Percentiles rank a stretch among this genome's conserved stretches.
Evolutionary conservation across 1,140 invertebrate genomes (phyloP).

Genomic region (Penaeus indicus): DNA sequence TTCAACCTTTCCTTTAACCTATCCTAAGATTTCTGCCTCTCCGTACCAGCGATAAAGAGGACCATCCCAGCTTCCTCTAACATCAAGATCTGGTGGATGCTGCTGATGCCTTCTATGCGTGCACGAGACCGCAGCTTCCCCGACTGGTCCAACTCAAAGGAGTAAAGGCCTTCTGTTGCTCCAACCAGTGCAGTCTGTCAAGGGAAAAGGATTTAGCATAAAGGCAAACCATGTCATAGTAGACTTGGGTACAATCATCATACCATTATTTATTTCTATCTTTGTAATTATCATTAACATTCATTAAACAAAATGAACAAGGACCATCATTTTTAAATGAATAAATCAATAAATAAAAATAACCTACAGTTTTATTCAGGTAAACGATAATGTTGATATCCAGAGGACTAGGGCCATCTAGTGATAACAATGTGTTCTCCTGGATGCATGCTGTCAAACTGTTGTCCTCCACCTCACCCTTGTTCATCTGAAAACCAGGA

Average conservation of each 20-base stretch:
- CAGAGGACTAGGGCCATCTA: slow-evolving; percentile 24
- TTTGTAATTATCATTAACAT: no score
- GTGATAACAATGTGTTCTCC: slow-evolving; percentile 23
- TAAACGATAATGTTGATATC: slow-evolving; percentile 51
- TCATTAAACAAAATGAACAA: neutral
- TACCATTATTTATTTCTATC: neutral
- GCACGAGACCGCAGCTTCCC: slow-evolving; percentile 69
- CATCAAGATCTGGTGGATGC: slow-evolving; percentile 77
- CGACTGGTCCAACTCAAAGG: slow-evolving; percentile 68
- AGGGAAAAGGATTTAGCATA: neutral
- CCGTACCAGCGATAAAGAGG: slow-evolving; percentile 77
- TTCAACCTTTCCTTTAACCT: no score
- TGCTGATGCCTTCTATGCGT: slow-evolving; percentile 77
- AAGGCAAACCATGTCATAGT: neutral
- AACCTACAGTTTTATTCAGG: slow-evolving; percentile 35
- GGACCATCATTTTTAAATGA: neutral
- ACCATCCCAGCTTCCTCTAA: slow-evolving; percentile 75
- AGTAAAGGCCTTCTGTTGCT: slow-evolving; percentile 74
- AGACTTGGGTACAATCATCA: neutral
- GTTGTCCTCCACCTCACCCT: slow-evolving; percentile 24
- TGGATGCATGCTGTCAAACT: slow-evolving; percentile 35
- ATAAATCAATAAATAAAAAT: neutral
- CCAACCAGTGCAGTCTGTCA: slow-evolving; percentile 73
- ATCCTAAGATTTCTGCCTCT: neutral
- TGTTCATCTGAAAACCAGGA: slow-evolving; percentile 32